phyloP scores from a whole-genome alignment of 2,113 vertebrate species.

The Todiramphus chloris region DNA sequence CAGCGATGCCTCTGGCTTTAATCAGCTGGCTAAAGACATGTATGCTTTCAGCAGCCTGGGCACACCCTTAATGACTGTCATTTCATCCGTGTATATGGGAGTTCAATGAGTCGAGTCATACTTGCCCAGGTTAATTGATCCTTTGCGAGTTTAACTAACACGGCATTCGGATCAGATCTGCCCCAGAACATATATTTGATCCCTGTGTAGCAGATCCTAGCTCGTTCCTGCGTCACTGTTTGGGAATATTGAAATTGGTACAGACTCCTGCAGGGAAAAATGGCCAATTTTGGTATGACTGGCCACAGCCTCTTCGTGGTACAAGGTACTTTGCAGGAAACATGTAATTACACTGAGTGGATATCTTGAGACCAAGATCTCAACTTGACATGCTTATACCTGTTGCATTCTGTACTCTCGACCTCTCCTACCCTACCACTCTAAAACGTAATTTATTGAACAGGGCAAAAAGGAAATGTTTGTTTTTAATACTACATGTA shows the following conservation, averaged over 20 bases:
- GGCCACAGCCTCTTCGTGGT: not conserved
- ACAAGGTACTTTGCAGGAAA: not conserved
- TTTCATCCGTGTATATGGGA: not conserved
- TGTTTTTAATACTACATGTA: not conserved
- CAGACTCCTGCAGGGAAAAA: not conserved
- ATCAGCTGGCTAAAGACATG: not conserved
- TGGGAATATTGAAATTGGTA: not conserved
- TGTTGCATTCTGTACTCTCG: not conserved
- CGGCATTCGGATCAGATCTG: not conserved
- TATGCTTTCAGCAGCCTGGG: not conserved
- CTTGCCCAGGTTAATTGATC: not conserved
- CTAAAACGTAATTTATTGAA: not conserved
- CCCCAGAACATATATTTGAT: too few species aligned
- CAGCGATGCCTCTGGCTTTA: not conserved
- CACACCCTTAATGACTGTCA: not conserved
- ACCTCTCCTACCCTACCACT: not conserved
- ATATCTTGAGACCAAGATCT: not conserved
- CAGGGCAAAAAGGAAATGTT: not conserved
- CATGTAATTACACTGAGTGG: not conserved
- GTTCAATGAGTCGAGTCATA: not conserved
- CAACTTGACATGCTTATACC: fast-evolving
- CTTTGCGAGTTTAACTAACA: not conserved
- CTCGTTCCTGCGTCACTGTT: fast-evolving
- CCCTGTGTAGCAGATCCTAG: not conserved
- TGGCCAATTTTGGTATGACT: fast-evolving